Evolutionary conservation across 2,888 invertebrate species (phyloP).

Genomic region (Rotaria socialis): DNA sequence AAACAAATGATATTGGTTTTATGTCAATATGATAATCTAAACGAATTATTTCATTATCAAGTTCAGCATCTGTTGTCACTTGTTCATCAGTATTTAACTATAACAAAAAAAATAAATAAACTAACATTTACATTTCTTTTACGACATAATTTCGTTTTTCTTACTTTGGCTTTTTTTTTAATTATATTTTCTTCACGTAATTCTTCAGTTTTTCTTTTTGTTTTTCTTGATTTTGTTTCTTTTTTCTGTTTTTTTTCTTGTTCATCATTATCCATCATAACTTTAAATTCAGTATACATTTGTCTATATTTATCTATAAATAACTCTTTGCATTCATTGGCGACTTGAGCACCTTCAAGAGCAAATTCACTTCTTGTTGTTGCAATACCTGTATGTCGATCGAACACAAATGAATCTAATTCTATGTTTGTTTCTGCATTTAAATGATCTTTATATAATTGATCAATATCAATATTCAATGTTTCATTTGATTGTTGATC

Average conservation of each 20-base stretch:
- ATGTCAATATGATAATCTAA: neutral
- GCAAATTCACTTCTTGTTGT: constrained; percentile 16
- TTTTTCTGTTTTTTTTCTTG: neutral
- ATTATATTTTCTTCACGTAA: neutral
- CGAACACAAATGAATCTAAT: neutral
- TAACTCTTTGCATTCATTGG: neutral
- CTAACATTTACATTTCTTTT: too few relatives aligned
- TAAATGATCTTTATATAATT: constrained; percentile 2
- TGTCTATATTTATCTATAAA: neutral
- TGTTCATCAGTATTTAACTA: neutral
- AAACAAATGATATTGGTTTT: neutral
- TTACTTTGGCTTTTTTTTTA: neutral
- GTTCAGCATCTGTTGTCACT: neutral
- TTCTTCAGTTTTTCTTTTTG: neutral
- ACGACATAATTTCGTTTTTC: too few relatives aligned
- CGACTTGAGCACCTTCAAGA: neutral
- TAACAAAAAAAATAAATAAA: neutral
- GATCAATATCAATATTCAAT: neutral
- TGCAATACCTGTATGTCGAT: neutral
- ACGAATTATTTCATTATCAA: neutral
- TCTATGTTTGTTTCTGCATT: neutral
- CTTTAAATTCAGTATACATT: constrained; percentile 5
- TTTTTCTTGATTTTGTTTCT: neutral
- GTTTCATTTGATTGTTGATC: neutral
- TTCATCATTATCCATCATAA: neutral